Evolutionary conservation across 2,113 vertebrate genomes (phyloP).

Genomic region (Bombycilla garrulus): DNA sequence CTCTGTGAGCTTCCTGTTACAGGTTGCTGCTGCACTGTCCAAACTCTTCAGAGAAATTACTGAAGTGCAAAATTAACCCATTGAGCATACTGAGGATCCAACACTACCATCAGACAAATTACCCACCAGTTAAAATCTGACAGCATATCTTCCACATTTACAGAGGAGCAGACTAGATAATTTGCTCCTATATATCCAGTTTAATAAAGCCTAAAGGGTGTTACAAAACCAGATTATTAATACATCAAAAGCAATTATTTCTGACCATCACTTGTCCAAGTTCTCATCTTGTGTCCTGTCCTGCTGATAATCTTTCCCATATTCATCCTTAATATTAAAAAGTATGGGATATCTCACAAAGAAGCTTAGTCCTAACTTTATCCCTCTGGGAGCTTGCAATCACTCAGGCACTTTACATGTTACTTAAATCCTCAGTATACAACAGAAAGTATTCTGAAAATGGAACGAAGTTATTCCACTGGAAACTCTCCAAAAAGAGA

Average conservation of each 20-base stretch:
- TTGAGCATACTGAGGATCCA: neutral
- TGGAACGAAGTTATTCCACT: neutral
- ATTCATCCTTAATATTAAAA: neutral
- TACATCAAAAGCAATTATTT: neutral
- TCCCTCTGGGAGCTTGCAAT: neutral
- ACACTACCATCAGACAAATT: neutral
- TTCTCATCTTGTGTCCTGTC: neutral
- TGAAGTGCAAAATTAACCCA: neutral
- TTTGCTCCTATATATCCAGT: neutral
- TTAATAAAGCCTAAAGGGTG: neutral
- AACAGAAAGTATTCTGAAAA: neutral
- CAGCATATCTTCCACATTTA: neutral
- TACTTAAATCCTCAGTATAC: neutral
- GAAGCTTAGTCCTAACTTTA: neutral
- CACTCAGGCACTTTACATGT: neutral
- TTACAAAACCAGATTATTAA: neutral
- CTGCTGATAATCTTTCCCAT: neutral
- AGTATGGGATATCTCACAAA: fast-evolving
- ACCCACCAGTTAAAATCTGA: neutral
- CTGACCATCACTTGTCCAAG: neutral
- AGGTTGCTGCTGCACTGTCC: neutral
- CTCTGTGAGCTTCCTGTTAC: neutral
- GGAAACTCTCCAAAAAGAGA: constrained; percentile 3
- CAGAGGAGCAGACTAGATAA: neutral
- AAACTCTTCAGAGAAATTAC: neutral